Percentiles rank a stretch among this genome's conserved stretches.
Evolutionary conservation across 2,113 vertebrate genomes (phyloP).

Genomic region (Ammospiza nelsoni): DNA sequence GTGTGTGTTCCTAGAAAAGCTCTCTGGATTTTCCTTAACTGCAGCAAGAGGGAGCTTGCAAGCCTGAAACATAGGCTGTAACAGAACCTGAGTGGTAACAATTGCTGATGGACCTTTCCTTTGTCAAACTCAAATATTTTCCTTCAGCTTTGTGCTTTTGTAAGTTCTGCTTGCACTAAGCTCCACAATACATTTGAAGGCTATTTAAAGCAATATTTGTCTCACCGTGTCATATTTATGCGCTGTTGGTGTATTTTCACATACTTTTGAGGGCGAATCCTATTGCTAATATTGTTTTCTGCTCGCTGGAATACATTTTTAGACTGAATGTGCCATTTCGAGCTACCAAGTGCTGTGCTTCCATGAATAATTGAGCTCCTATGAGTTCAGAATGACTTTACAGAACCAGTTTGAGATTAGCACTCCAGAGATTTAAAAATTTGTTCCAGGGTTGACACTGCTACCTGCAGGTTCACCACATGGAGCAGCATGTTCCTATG

Average conservation of each 20-base stretch:
- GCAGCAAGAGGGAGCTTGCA: not conserved
- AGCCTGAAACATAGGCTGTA: not conserved
- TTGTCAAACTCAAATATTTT: too few species aligned
- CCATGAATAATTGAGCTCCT: not conserved
- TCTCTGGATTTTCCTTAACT: not conserved
- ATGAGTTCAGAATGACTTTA: not conserved
- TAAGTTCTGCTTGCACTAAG: not conserved
- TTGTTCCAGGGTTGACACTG: too few species aligned
- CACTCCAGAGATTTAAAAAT: not conserved
- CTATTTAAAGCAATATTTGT: not conserved
- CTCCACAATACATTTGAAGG: not conserved
- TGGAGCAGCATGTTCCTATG: fast-evolving
- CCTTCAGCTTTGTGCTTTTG: not conserved
- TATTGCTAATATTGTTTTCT: not conserved
- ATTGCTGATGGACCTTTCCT: not conserved
- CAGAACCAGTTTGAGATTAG: not conserved
- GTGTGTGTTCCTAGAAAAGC: not conserved
- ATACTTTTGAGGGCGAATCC: not conserved
- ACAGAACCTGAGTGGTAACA: not conserved
- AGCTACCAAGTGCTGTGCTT: not conserved
- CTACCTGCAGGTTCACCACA: not conserved
- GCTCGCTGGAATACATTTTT: not conserved
- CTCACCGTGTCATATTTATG: not conserved
- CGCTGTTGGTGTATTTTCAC: not conserved
- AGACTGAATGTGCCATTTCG: not conserved